A percentile compares a stretch with the other conserved stretches of the same genome.
These are phyloP conservation scores for Tetragonula carbonaria DNA, from an alignment of 2,888 invertebrate species.

Conservation along the genomic window DNA sequence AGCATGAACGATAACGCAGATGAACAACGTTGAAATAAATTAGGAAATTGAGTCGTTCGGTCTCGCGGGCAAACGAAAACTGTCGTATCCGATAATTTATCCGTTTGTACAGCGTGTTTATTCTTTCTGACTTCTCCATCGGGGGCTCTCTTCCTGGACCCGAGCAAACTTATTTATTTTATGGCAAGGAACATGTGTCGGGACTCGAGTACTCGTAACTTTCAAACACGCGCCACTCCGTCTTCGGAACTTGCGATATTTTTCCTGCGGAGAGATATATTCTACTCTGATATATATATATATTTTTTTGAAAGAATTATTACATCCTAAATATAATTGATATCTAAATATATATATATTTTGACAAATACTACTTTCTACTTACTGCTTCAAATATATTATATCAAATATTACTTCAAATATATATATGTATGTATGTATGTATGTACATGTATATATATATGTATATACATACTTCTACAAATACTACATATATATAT, in stretches of 20 bases:
- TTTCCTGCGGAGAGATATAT: conserved; percentile 4
- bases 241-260: conserved; percentile 15
- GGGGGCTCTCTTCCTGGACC: conserved; percentile 19
- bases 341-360: too few species aligned
- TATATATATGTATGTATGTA: too few species aligned
- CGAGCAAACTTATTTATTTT: conserved; percentile 49
- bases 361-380: too few species aligned
- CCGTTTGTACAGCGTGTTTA: conserved; percentile 54
- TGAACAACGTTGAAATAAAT: neutral
- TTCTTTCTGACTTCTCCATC: conserved; percentile 29
- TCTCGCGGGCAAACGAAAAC: neutral
- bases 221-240: conserved; percentile 16
- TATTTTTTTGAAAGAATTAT: too few species aligned
- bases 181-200: conserved; percentile 13
- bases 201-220: conserved; percentile 17
- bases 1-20: neutral
- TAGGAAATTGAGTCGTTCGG: neutral
- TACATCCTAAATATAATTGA: too few species aligned
- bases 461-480: too few species aligned
- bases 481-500: too few species aligned
- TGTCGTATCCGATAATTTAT: conserved; percentile 43
- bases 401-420: too few species aligned
- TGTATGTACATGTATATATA: too few species aligned
- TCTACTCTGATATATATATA: neutral
- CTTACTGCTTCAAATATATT: too few species aligned